These are phyloP conservation scores for Astur gentilis DNA, from an alignment of 2,113 vertebrate species.

Conservation along the genomic window DNA sequence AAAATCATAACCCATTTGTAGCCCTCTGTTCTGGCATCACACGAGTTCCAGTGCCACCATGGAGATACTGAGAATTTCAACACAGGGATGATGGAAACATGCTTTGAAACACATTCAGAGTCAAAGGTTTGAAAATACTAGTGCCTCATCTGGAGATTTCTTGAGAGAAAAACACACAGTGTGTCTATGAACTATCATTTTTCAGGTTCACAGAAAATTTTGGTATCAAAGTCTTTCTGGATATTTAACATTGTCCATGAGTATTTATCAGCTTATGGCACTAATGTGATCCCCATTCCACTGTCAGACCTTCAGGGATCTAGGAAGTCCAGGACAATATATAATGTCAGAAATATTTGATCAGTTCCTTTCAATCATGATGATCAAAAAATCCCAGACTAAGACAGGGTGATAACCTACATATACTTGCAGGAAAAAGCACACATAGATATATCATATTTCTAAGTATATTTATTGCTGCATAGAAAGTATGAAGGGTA, in stretches of 20 bases:
- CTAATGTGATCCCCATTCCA: neutral
- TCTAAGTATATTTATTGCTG: neutral
- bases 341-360: neutral
- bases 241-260: neutral
- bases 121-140: neutral
- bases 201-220: neutral
- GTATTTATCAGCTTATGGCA: neutral
- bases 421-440: neutral
- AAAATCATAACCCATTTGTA: neutral
- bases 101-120: neutral
- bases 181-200: neutral
- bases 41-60: rapidly evolving
- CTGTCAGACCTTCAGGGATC: neutral
- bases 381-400: neutral
- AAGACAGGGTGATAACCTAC: neutral
- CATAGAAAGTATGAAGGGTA: neutral
- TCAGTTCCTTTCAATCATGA: neutral
- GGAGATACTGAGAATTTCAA: neutral
- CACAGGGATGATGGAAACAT: neutral
- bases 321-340: neutral
- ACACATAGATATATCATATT: neutral
- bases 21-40: neutral
- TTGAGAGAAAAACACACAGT: neutral
- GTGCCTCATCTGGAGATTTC: neutral
- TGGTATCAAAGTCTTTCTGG: neutral